phyloP scores from a whole-genome alignment of 2,797 vertebrate genomes.

The Chromobotia macracanthus region DNA sequence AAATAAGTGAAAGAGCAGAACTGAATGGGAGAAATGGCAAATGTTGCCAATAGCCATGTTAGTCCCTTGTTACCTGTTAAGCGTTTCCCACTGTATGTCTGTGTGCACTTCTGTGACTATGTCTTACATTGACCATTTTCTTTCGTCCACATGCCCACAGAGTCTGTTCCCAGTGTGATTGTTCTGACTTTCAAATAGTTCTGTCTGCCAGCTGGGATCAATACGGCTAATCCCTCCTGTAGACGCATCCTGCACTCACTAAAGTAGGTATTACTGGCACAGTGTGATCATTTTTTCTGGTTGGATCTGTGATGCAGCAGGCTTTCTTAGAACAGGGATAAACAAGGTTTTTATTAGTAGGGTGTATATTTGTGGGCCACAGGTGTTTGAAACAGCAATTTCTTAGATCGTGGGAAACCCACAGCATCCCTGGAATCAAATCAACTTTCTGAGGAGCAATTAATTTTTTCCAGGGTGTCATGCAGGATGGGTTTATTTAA shows the following conservation, averaged over 20 bases:
- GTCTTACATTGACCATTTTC: constrained; percentile 50
- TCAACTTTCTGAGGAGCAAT: constrained; percentile 49
- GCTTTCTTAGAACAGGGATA: constrained; percentile 47
- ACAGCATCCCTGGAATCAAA: constrained; percentile 52
- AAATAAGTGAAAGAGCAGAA: not conserved
- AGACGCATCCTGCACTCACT: constrained; percentile 37
- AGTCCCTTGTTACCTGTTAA: constrained; percentile 7
- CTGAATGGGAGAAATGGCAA: not conserved
- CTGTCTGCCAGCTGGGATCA: constrained; percentile 59
- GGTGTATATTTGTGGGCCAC: constrained; percentile 49
- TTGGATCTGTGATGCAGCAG: constrained; percentile 39
- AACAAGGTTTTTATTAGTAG: constrained; percentile 55
- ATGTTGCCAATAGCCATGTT: not conserved
- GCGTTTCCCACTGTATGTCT: constrained; percentile 5
- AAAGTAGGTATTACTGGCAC: constrained; percentile 58
- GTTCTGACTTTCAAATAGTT: constrained; percentile 62
- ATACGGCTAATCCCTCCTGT: constrained; percentile 55
- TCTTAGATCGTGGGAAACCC: constrained; percentile 54
- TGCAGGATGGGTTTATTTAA: not conserved
- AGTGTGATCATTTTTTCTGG: constrained; percentile 54
- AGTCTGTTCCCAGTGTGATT: constrained; percentile 50
- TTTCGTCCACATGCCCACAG: constrained; percentile 42
- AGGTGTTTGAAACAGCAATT: constrained; percentile 60
- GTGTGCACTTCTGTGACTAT: constrained; percentile 30
- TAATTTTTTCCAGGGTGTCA: constrained; percentile 6